These are phyloP conservation scores for Eolophus roseicapilla DNA, from an alignment of 2,113 vertebrate species.

Conservation along the genomic window DNA sequence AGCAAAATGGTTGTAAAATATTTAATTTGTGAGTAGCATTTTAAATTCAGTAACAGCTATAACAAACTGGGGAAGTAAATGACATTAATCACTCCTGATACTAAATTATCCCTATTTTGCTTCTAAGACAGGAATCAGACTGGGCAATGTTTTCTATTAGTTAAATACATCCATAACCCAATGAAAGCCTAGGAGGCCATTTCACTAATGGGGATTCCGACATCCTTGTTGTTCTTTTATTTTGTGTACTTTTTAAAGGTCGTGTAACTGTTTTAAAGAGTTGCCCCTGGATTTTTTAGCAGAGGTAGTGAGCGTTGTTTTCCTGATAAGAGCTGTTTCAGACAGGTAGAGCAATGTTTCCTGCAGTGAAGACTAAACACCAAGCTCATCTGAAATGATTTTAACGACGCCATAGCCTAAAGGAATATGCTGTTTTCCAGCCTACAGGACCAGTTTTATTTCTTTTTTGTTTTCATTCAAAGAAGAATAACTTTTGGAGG, in stretches of 20 bases:
- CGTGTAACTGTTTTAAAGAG: slow-evolving; percentile 22
- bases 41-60: slow-evolving; percentile 66
- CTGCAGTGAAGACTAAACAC: slow-evolving; percentile 16
- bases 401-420: not conserved
- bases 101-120: slow-evolving; percentile 67
- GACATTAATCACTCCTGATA: slow-evolving; percentile 65
- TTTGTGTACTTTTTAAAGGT: slow-evolving; percentile 29
- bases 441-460: not conserved
- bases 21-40: slow-evolving; percentile 67
- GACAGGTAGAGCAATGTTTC: slow-evolving; percentile 9
- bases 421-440: not conserved
- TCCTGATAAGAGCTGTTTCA: slow-evolving; percentile 19
- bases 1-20: slow-evolving; percentile 71
- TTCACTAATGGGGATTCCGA: slow-evolving; percentile 20
- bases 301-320: not conserved
- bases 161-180: slow-evolving; percentile 49
- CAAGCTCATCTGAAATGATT: slow-evolving; percentile 4
- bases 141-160: slow-evolving; percentile 50
- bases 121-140: slow-evolving; percentile 50
- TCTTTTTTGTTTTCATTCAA: not conserved
- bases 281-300: slow-evolving; percentile 25
- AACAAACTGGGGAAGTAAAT: slow-evolving; percentile 63
- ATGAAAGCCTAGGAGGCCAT: slow-evolving; percentile 52
- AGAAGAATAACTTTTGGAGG: not conserved
- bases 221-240: slow-evolving; percentile 28